phyloP scores from a whole-genome alignment of 2,888 invertebrate species.

The Pandemis heparana region DNA sequence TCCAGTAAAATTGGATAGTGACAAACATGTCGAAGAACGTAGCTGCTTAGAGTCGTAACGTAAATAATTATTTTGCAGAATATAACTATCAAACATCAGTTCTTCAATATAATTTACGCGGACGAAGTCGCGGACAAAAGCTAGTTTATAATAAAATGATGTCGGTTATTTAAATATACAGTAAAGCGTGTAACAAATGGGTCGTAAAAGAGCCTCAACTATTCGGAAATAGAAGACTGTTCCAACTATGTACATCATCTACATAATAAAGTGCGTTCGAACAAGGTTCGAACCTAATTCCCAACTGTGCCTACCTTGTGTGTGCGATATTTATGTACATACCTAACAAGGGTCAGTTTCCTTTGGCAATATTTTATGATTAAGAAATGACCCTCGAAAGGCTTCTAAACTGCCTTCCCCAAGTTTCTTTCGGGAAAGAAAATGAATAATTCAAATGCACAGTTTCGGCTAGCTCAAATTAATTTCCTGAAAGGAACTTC shows the following conservation, averaged over 20 bases:
- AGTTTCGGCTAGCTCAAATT: slow-evolving; percentile 43
- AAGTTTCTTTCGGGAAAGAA: slow-evolving; percentile 28
- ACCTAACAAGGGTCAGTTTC: slow-evolving; percentile 30
- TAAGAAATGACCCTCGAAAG: slow-evolving; percentile 42
- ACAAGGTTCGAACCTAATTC: slow-evolving; percentile 11
- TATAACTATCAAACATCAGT: too few species aligned
- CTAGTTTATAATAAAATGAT: too few species aligned
- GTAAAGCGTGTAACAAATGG: slow-evolving; percentile 9
- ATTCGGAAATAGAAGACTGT: not conserved
- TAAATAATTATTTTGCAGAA: too few species aligned
- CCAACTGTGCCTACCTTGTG: slow-evolving; percentile 15
- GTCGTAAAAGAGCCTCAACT: slow-evolving; percentile 3
- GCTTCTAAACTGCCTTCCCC: slow-evolving; percentile 27
- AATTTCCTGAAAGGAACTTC: slow-evolving; percentile 44
- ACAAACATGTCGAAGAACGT: too few species aligned
- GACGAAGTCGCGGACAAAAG: too few species aligned
- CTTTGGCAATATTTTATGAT: slow-evolving; percentile 40
- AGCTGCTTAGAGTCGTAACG: too few species aligned
- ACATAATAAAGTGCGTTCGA: slow-evolving; percentile 14
- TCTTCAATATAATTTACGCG: too few species aligned
- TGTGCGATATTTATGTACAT: slow-evolving; percentile 30
- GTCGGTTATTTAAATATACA: not conserved
- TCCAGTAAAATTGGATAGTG: too few species aligned
- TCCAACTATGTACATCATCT: slow-evolving; percentile 1
- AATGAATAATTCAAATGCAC: slow-evolving; percentile 47